These are phyloP conservation scores for Craterocephalus amniculus DNA, from an alignment of 2,797 vertebrate species.

Conservation along the genomic window DNA sequence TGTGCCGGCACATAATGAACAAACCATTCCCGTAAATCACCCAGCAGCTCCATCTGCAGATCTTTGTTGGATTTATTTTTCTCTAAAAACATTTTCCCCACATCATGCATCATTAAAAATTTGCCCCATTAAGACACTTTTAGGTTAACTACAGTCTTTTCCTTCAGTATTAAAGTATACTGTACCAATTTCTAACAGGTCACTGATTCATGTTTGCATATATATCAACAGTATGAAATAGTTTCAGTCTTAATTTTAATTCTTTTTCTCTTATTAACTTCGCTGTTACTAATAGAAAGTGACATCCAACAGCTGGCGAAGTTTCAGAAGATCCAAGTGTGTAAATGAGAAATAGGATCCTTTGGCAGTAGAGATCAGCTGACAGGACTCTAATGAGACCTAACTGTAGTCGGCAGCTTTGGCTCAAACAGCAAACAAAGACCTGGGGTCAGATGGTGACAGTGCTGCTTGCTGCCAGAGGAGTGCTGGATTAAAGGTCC, in stretches of 20 bases:
- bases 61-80: not conserved
- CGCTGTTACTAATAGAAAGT: not conserved
- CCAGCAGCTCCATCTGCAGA: not conserved
- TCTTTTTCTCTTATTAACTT: not conserved
- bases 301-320: too few species aligned
- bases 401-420: not conserved
- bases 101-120: not conserved
- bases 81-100: not conserved
- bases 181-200: not conserved
- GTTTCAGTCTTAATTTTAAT: not conserved
- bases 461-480: conserved; percentile 5
- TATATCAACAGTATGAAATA: too few species aligned
- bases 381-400: conserved; percentile 9
- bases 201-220: not conserved
- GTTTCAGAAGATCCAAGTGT: not conserved
- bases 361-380: conserved; percentile 10
- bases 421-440: conserved; percentile 28
- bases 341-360: not conserved
- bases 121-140: not conserved
- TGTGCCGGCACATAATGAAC: not conserved
- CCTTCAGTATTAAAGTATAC: not conserved
- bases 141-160: not conserved
- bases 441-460: conserved; percentile 14
- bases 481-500: conserved; percentile 47
- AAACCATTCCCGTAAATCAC: not conserved